These are phyloP conservation scores for Apodemus speciosus DNA, from an alignment of 2,113 vertebrate genomes.

Conservation along the genomic window DNA sequence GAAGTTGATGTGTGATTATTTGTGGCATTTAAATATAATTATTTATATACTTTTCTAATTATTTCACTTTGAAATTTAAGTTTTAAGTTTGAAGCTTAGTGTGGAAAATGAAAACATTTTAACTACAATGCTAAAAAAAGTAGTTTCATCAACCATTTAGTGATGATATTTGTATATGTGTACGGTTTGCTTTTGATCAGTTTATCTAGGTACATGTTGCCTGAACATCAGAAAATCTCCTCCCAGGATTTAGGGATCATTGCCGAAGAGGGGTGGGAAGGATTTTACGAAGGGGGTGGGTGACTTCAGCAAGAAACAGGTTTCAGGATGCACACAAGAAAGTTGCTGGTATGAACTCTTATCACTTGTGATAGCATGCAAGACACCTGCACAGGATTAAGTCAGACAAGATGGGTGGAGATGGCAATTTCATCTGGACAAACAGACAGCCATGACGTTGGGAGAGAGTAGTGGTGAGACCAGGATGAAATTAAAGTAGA, in stretches of 20 bases:
- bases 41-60: background rate
- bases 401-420: background rate
- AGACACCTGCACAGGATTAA: too few species aligned
- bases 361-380: background rate
- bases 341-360: background rate
- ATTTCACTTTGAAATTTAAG: slow-evolving; percentile 15
- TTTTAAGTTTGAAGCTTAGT: background rate
- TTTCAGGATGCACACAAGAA: background rate
- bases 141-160: background rate
- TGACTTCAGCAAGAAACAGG: background rate
- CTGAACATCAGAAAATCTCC: background rate
- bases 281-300: background rate
- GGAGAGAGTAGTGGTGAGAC: background rate
- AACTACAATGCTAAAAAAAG: background rate
- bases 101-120: background rate
- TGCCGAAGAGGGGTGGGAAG: background rate
- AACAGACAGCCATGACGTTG: background rate
- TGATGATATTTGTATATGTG: background rate
- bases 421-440: background rate
- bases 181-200: background rate
- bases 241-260: background rate
- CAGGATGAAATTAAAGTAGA: background rate
- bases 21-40: slow-evolving; percentile 9
- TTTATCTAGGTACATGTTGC: slow-evolving; percentile 11
- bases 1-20: background rate